Conservation (phyloP, 2,888 invertebrate species). For the Leptothorax acervorum region DNA sequence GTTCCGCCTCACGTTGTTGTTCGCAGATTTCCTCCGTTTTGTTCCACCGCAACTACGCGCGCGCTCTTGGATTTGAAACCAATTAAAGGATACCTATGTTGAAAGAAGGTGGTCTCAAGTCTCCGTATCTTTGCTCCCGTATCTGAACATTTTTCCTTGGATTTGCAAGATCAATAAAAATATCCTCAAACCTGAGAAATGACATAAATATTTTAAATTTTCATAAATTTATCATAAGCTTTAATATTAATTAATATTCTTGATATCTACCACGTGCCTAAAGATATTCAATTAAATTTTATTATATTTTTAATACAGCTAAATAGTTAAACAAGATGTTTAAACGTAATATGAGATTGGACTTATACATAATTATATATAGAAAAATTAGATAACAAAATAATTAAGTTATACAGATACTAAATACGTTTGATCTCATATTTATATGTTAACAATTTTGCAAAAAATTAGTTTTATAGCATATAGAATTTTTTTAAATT, state of each 20-base stretch:
- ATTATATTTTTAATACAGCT: background rate
- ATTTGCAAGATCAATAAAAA: background rate
- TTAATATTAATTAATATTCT: constrained; percentile 9
- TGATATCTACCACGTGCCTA: background rate
- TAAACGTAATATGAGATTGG: background rate
- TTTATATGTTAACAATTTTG: background rate
- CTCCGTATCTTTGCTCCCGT: background rate
- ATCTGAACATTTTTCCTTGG: background rate
- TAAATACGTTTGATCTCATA: background rate
- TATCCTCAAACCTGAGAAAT: background rate
- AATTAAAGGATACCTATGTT: background rate
- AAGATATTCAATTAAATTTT: background rate
- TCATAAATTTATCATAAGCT: background rate
- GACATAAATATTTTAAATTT: background rate
- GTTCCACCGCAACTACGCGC: background rate
- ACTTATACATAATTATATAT: background rate
- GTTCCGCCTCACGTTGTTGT: constrained; percentile 32
- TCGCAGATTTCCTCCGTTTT: background rate
- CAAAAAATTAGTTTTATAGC: background rate
- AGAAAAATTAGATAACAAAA: background rate
- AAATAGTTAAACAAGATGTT: background rate
- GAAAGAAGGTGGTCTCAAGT: background rate
- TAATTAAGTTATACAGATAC: background rate
- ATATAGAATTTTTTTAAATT: background rate
- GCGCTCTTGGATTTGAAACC: background rate